Base-by-base conservation (phyloP, 2,888 invertebrate species). In the Pterostichus madidus region DNA sequence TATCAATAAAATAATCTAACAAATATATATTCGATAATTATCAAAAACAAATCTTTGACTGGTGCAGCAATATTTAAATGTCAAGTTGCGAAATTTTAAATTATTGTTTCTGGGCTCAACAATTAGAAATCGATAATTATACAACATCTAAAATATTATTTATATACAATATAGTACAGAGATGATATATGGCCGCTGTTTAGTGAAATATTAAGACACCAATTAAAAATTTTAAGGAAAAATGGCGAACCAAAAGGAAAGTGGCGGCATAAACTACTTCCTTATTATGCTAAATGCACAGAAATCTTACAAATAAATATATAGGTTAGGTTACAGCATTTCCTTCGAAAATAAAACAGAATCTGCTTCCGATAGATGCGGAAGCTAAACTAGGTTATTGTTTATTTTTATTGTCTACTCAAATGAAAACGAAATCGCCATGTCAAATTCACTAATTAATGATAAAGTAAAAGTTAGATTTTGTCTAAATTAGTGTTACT, bases 261-360 rank as follows among this genome's bases (percentile, higher is more conserved):
- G 71, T 46, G 17, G 7, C 11, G 11, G 11, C 49, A 52, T 13
- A 75, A 31, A 7, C 6, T 56, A 77, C 76, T 77, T 77, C 76
- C 76, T 77, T 32, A 77, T 35, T 77, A 77, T 77, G 52, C 11
- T 77, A 76, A 53, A 75, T n/a, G 13, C 32, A 17, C 39, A 35
- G 61, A 68, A 68, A 71, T 44, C 39, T 46, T 24, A 53, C 39
- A 68, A 71, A 71, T 17, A 68, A 71, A 71, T 17, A 71, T 71
- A 77, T 77, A 77, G 76, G 76, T 53, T 77, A 77, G 10, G 76
- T 77, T 77, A 77, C 76, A 77, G 76, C 76, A 77, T 77, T 77
- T 77, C 76, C 76, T 77, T 49, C 46, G 8, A 68, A 39, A 61
- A 68, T 39, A 49, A 71, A 71, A 71, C 46, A 59, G 10, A 59